Evolutionary conservation across 2,797 vertebrate genomes (phyloP).

Genomic region (Ptychadena robeensis): DNA sequence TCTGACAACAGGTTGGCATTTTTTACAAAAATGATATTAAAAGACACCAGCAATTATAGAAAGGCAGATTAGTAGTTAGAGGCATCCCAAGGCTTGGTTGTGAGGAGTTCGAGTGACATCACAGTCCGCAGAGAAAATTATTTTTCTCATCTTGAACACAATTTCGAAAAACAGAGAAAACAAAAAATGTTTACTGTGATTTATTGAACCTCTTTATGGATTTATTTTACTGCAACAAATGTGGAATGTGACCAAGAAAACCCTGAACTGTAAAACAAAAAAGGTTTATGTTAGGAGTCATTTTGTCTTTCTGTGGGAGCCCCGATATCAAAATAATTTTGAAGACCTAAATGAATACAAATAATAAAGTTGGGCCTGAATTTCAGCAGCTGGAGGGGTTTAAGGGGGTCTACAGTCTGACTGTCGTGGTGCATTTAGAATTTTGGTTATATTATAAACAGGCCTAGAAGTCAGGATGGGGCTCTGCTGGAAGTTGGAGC

Average conservation of each 20-base stretch:
- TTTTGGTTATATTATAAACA: too few relatives aligned
- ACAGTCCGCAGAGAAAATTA: constrained; percentile 57
- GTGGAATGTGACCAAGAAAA: too few relatives aligned
- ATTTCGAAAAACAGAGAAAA: constrained; percentile 6
- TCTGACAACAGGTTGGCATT: constrained; percentile 71
- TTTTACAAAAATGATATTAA: constrained; percentile 73
- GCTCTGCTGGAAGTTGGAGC: too few relatives aligned
- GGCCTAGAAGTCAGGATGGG: too few relatives aligned
- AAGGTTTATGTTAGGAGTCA: neutral
- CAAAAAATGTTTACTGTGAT: constrained; percentile 21
- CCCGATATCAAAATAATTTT: neutral
- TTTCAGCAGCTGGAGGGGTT: too few relatives aligned
- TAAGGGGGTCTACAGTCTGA: too few relatives aligned
- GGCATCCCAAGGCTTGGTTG: constrained; percentile 63
- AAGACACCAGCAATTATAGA: constrained; percentile 79
- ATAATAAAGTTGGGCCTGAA: too few relatives aligned
- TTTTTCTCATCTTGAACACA: constrained; percentile 17
- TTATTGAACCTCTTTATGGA: neutral
- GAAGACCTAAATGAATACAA: too few relatives aligned
- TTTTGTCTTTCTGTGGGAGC: neutral
- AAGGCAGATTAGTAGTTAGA: constrained; percentile 72
- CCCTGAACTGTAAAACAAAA: too few relatives aligned
- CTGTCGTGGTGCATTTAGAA: too few relatives aligned
- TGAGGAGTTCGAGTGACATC: constrained; percentile 60
- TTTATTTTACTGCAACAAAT: constrained; percentile 6